phyloP scores from a whole-genome alignment of 2,113 vertebrate genomes.

The Haliaeetus leucogaster region DNA sequence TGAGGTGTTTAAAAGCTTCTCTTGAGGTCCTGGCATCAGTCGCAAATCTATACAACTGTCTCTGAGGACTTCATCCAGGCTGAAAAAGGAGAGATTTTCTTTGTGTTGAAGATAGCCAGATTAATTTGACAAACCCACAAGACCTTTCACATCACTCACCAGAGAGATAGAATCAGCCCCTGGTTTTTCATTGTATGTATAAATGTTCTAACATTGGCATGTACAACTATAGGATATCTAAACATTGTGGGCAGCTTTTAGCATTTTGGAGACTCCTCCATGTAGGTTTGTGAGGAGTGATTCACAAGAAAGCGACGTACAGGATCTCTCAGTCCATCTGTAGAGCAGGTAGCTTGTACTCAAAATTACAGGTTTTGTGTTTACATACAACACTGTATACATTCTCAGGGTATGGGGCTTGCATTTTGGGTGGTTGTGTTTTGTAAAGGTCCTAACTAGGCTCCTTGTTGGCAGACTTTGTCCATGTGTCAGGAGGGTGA shows the following conservation, averaged over 20 bases:
- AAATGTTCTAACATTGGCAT: not conserved
- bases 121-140: not conserved
- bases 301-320: fast-evolving
- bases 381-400: not conserved
- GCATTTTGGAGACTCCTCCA: not conserved
- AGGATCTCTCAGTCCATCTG: not conserved
- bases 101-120: not conserved
- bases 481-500: not conserved
- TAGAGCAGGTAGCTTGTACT: not conserved
- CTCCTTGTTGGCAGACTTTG: not conserved
- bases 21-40: fast-evolving
- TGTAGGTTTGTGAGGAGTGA: not conserved
- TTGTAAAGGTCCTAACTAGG: not conserved
- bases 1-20: not conserved
- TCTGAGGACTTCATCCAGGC: not conserved
- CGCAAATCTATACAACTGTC: not conserved
- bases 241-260: not conserved
- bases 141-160: not conserved
- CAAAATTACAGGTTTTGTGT: not conserved
- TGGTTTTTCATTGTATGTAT: fast-evolving
- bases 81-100: not conserved
- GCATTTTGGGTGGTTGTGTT: not conserved
- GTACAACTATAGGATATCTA: not conserved
- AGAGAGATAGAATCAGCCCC: not conserved
- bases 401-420: not conserved